Evolutionary conservation across 2,797 vertebrate species (phyloP), one percentile per base, ranked within the genome.

Genomic region (Acridotheres tristis): DNA sequence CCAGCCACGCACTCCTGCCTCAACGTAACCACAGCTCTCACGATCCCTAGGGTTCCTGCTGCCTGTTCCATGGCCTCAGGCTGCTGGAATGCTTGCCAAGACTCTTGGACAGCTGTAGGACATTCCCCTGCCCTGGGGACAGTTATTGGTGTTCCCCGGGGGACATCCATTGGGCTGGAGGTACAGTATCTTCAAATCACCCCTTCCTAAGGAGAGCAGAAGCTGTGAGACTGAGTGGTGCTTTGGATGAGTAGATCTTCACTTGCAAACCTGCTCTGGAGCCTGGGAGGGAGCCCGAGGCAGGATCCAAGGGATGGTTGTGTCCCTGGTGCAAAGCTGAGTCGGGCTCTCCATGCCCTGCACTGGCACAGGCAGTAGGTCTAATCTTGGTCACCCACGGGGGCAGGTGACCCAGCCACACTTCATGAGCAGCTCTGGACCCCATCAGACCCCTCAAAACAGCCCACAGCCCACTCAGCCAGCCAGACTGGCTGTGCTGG

Each of bases 1-100:
- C 55, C 34, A 57, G 69, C 54, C 10, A 1, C 23, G 1, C 0
- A 0, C 4, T 85, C 30, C 83, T 75, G 68, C 58, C 55, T 51
- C 54, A 14, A 43, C 23, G 7, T 1, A 23, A 53, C 47, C 34
- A 15, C 0, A 0, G 42, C 26, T 38, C 12, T 65, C 5, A 0
- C 4, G 51, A n/a, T 30, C 55, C 32, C 17, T 4, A 16, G 47
- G n/a, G 15, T 8, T 62, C 62, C 90, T 85, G 48, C 40, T 34
- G 11, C 5, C 42, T 8, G 1, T 16, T 32, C n/a, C 10, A 1
- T 0, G 6, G 34, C n/a, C 47, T 69, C 2, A 1, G 21, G 59
- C 17, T 54, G 18, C 29, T n/a, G 50, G 27, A 87, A 57, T 54
- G 69, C 59, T 47, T 26, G 38, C 11, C 30, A 45, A 65, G 72